These are phyloP conservation scores for Propithecus deckenii DNA, from an alignment of 2,797 vertebrate species.

Conservation along the genomic window DNA sequence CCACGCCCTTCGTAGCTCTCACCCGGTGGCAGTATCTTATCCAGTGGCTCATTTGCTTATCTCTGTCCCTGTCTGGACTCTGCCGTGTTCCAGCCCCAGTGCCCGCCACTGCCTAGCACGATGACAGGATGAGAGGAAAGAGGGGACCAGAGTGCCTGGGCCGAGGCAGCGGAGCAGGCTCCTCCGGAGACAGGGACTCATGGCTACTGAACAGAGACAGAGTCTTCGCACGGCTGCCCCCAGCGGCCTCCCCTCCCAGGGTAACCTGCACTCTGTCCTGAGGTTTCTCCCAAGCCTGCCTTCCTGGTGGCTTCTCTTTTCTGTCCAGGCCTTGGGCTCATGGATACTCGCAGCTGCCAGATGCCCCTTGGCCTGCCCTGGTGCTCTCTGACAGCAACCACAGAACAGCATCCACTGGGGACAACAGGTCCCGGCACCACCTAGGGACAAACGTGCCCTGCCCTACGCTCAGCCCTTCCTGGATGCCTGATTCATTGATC, in stretches of 20 bases:
- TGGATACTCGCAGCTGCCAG: neutral
- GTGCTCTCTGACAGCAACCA: neutral
- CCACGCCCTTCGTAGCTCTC: neutral
- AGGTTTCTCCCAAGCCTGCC: neutral
- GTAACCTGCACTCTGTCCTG: neutral
- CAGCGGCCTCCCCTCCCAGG: neutral
- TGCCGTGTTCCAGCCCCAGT: neutral
- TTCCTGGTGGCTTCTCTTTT: neutral
- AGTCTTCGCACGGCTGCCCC: neutral
- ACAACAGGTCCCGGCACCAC: neutral
- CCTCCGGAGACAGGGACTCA: neutral
- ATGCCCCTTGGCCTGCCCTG: neutral
- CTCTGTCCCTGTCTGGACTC: neutral
- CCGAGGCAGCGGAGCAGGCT: accelerated
- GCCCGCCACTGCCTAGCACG: neutral
- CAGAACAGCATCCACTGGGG: neutral
- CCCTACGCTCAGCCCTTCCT: neutral
- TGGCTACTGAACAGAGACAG: neutral
- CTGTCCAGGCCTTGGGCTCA: neutral
- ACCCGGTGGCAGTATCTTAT: accelerated
- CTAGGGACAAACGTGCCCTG: neutral
- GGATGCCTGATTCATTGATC: neutral
- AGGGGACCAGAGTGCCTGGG: accelerated
- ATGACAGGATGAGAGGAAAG: neutral
- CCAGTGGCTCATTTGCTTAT: accelerated